These are phyloP conservation scores for Glossosoma conforme DNA, from an alignment of 1,140 invertebrate genomes.

Conservation along the genomic window DNA sequence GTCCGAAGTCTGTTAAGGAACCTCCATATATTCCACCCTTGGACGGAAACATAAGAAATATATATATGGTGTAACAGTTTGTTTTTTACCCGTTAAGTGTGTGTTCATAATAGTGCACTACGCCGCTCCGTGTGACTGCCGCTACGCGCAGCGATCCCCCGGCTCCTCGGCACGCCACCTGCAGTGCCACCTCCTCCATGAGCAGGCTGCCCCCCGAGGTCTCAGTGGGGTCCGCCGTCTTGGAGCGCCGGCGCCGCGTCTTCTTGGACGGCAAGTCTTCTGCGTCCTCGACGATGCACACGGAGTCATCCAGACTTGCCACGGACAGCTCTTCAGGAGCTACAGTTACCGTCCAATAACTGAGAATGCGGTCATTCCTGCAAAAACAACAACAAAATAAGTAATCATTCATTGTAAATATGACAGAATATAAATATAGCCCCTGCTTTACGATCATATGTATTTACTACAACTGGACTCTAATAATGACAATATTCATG, in stretches of 20 bases:
- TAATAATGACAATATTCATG: no score
- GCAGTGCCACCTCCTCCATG: constrained; percentile 61
- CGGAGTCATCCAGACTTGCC: constrained; percentile 34
- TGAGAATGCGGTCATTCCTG: constrained; percentile 46
- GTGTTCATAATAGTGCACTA: constrained; percentile 71
- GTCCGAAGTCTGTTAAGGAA: no score
- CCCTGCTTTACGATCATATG: no score
- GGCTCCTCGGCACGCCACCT: constrained; percentile 47
- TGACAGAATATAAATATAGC: background rate
- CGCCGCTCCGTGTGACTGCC: constrained; percentile 67
- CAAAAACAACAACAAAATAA: constrained; percentile 23
- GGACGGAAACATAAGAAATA: no score
- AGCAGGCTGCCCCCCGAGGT: constrained; percentile 56
- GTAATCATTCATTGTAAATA: background rate
- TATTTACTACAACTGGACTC: no score
- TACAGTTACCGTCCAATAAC: constrained; percentile 45
- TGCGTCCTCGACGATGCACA: constrained; percentile 34
- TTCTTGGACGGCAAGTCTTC: constrained; percentile 4
- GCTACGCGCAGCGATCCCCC: constrained; percentile 50
- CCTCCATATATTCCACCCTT: no score
- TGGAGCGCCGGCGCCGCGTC: constrained; percentile 2
- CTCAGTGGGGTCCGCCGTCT: background rate
- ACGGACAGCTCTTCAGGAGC: constrained; percentile 34
- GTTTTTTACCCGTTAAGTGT: constrained; percentile 69
- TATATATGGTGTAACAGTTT: no score